Evolutionary conservation across 2,888 invertebrate species (phyloP), one percentile per base, ranked within the genome.

Genomic region (Aphrophora alni): DNA sequence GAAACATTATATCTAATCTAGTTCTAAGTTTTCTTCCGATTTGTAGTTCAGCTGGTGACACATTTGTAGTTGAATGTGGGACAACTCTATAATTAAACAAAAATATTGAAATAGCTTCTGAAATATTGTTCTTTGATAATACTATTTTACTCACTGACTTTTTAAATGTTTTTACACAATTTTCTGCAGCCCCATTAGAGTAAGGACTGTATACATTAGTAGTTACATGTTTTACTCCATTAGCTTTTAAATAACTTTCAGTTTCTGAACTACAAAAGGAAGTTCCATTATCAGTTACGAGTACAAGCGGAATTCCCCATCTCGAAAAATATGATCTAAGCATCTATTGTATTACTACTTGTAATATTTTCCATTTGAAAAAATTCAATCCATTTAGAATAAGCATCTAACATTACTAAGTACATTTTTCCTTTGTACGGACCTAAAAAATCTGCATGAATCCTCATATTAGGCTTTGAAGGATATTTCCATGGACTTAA

Each of bases 301-400:
- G 24, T 14, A 44, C 51, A 7, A 24, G 51, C 3, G 78, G 78
- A 14, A 73, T 27, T 8, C 73, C 78, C 38, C 51, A 73, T 24
- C 72, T 28, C 0, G 78, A 38, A 38, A 78, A 78, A 51, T 59
- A 59, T 24, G 44, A 27, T 25, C 73, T 51, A 14, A 78, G 59
- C 28, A 8, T 73, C 73, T 14, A 78, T 8, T 5, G 3, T 33
- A 33, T n/a, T n/a, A n/a, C n/a, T n/a, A n/a, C n/a, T n/a, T n/a
- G n/a, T n/a, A 44, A 26, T 71, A 72, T 26, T 73, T 72, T 7
- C 59, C 78, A 38, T 76, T 17, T 75, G 75, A 51, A 51, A 68
- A 51, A 82, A 21, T 74, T 82, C 83, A 21, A 82, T 38, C 82
- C 83, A 83, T 74, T 82, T 80, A n/a, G 82, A 78, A 71, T 76